These are phyloP conservation scores for Phocoena phocoena DNA, from an alignment of 2,113 vertebrate genomes.

Conservation along the genomic window DNA sequence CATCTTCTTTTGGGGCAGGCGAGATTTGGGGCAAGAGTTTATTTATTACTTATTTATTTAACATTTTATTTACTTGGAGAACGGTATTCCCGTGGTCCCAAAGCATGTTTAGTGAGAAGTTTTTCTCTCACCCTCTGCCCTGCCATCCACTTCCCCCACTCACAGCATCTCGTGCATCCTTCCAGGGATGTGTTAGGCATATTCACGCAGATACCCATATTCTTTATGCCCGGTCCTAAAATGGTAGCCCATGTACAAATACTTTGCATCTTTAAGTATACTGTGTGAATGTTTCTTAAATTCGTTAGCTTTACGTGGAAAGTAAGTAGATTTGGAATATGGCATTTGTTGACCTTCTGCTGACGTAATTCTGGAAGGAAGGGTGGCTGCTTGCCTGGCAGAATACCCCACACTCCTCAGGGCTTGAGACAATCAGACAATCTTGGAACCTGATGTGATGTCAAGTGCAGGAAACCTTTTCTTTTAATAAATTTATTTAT, in stretches of 20 bases:
- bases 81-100: neutral
- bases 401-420: neutral
- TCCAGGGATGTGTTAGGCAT: rapidly evolving
- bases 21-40: neutral
- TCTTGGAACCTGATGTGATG: neutral
- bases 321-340: neutral
- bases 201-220: neutral
- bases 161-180: rapidly evolving
- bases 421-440: neutral
- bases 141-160: rapidly evolving
- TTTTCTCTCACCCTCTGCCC: neutral
- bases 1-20: too few species aligned
- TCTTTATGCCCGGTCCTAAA: neutral
- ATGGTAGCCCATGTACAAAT: rapidly evolving
- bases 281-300: neutral
- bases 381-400: neutral
- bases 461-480: neutral
- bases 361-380: neutral
- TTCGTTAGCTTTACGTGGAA: neutral
- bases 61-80: neutral
- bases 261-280: neutral
- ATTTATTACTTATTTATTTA: neutral
- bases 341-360: neutral
- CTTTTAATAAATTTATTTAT: too few species aligned
- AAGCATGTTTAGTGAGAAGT: neutral